These are phyloP conservation scores for Eulithis testata DNA, from an alignment of 2,888 invertebrate genomes.

Conservation along the genomic window DNA sequence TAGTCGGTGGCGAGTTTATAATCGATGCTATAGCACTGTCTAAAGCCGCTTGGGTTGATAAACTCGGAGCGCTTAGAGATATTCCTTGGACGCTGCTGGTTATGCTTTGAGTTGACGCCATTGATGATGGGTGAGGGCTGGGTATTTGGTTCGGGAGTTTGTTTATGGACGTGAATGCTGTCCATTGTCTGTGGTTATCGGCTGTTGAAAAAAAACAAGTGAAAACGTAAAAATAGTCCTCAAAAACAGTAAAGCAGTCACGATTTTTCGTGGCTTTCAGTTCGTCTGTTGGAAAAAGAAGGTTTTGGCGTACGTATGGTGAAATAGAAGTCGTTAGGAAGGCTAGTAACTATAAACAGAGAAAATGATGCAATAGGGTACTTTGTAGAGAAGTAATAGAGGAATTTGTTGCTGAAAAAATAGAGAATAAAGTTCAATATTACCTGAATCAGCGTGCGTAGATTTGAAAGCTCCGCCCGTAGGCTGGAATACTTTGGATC, in stretches of 20 bases:
- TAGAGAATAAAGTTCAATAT: neutral
- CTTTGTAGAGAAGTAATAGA: too few relatives aligned
- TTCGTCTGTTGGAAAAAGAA: too few relatives aligned
- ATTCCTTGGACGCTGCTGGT: slow-evolving; percentile 78
- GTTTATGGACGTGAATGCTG: slow-evolving; percentile 65
- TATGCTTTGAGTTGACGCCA: slow-evolving; percentile 63
- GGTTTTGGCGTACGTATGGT: too few relatives aligned
- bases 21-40: slow-evolving; percentile 77
- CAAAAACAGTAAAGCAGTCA: too few relatives aligned
- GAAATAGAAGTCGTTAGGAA: too few relatives aligned
- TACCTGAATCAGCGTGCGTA: slow-evolving; percentile 86
- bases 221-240: neutral
- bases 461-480: slow-evolving; percentile 97
- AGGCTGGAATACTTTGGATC: slow-evolving; percentile 95
- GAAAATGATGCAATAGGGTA: too few relatives aligned
- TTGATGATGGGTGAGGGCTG: slow-evolving; percentile 56
- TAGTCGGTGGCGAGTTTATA: slow-evolving; percentile 70
- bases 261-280: too few relatives aligned
- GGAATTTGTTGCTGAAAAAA: too few relatives aligned
- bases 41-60: slow-evolving; percentile 67
- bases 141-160: slow-evolving; percentile 59
- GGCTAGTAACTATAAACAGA: too few relatives aligned
- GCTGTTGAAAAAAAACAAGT: slow-evolving; percentile 49
- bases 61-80: slow-evolving; percentile 65
- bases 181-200: slow-evolving; percentile 75